phyloP scores from a whole-genome alignment of 1,140 invertebrate species.

The Episyrphus balteatus region DNA sequence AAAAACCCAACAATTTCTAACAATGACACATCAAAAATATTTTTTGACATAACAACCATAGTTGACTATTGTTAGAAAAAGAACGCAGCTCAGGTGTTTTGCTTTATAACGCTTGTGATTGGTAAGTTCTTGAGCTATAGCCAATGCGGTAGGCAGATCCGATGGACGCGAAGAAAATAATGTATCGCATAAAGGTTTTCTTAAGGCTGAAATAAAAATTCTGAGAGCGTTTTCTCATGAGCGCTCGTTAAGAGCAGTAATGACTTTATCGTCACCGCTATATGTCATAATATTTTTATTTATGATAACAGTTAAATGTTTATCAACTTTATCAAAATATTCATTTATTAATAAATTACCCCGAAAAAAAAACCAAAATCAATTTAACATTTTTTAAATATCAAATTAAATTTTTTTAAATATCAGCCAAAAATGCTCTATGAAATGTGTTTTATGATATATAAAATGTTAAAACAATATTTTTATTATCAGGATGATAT shows the following conservation, averaged over 20 bases:
- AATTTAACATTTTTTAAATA: no score
- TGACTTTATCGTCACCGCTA: not conserved
- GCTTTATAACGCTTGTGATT: conserved; percentile 10
- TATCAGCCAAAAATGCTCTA: no score
- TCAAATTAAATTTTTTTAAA: no score
- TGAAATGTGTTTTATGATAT: no score
- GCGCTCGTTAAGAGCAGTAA: not conserved
- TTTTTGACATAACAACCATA: no score
- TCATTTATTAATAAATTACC: not conserved
- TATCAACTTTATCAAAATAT: not conserved
- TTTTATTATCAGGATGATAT: no score
- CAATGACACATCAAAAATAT: no score
- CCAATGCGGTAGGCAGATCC: conserved; percentile 11
- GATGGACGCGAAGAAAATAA: conserved; percentile 4
- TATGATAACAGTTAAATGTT: not conserved
- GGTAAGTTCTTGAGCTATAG: conserved; percentile 10
- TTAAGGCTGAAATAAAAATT: not conserved
- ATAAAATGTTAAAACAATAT: no score
- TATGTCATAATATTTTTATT: conserved; percentile 1
- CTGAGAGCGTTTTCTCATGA: not conserved
- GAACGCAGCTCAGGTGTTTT: no score
- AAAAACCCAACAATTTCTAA: no score
- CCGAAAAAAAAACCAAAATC: no score
- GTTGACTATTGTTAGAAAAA: no score
- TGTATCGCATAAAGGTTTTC: not conserved